phyloP scores from a whole-genome alignment of 2,888 invertebrate genomes.

The Brassicogethes aeneus region DNA sequence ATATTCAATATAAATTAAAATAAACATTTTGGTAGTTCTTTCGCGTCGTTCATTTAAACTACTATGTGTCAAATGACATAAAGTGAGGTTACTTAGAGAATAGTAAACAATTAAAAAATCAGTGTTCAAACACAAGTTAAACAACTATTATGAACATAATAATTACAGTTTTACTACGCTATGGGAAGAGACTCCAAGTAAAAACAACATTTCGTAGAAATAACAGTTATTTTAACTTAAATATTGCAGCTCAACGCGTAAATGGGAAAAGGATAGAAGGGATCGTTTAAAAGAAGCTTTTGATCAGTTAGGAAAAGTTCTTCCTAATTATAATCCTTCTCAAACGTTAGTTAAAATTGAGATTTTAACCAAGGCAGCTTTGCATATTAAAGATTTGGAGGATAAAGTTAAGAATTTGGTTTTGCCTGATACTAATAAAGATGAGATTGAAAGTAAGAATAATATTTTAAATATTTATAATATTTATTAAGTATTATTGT shows the following conservation, averaged over 20 bases:
- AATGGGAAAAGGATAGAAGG: conserved; percentile 62
- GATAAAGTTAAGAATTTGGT: conserved; percentile 33
- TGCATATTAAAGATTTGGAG: conserved; percentile 36
- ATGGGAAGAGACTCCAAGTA: background rate
- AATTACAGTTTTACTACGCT: too few relatives aligned
- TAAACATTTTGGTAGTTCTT: too few relatives aligned
- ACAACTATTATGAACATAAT: too few relatives aligned
- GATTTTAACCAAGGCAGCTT: conserved; percentile 37
- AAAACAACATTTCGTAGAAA: background rate
- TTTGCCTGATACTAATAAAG: conserved; percentile 15
- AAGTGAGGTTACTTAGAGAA: too few relatives aligned
- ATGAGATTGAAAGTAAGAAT: conserved; percentile 20
- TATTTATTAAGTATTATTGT: background rate
- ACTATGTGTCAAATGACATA: too few relatives aligned
- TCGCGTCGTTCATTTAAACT: too few relatives aligned
- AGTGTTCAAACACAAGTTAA: too few relatives aligned
- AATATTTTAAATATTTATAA: background rate
- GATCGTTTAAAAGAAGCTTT: conserved; percentile 54
- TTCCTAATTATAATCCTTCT: conserved; percentile 45
- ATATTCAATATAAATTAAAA: too few relatives aligned
- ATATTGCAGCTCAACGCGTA: conserved; percentile 48
- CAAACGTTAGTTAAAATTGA: conserved; percentile 37
- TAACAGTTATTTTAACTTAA: background rate
- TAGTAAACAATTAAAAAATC: too few relatives aligned
- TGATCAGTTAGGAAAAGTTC: conserved; percentile 41